Percentiles rank a stretch among this genome's conserved stretches.
Evolutionary conservation across 2,888 invertebrate species (phyloP).

Genomic region (Euclidia mi): DNA sequence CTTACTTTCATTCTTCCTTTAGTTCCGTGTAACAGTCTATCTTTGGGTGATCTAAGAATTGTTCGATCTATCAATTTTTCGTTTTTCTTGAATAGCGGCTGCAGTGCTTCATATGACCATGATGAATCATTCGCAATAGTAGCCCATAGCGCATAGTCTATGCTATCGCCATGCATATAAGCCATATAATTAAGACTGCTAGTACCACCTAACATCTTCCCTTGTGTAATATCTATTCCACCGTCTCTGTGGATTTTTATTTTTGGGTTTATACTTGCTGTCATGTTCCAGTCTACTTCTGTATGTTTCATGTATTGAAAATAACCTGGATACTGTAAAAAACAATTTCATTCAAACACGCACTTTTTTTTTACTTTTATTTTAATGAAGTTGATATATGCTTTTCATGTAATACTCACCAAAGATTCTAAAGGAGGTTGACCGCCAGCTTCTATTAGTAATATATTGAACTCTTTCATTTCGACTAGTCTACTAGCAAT

Average conservation of each 20-base stretch:
- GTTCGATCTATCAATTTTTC: slow-evolving; percentile 49
- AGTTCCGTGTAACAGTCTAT: slow-evolving; percentile 65
- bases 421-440: slow-evolving; percentile 58
- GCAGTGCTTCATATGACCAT: slow-evolving; percentile 56
- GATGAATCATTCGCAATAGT: slow-evolving; percentile 37
- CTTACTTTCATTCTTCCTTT: slow-evolving; percentile 76
- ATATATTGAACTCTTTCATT: slow-evolving; percentile 28
- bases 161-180: slow-evolving; percentile 57
- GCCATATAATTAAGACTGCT: slow-evolving; percentile 58
- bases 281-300: slow-evolving; percentile 61
- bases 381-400: too few species aligned
- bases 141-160: slow-evolving; percentile 60
- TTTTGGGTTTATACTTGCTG: slow-evolving; percentile 45
- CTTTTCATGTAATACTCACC: slow-evolving; percentile 41
- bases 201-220: slow-evolving; percentile 66
- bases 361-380: too few species aligned
- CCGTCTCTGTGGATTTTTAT: slow-evolving; percentile 27
- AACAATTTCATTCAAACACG: neutral
- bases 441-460: slow-evolving; percentile 63
- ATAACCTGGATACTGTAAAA: slow-evolving; percentile 56
- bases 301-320: slow-evolving; percentile 41
- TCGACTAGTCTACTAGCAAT: slow-evolving; percentile 55
- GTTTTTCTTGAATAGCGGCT: slow-evolving; percentile 57
- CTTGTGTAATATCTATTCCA: slow-evolving; percentile 51
- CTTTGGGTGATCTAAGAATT: slow-evolving; percentile 38